A percentile compares a stretch with the other conserved stretches of the same genome.
phyloP scores from a whole-genome alignment of 35 echinoderm and acorn worm species.

The Heliocidaris erythrogramma region DNA sequence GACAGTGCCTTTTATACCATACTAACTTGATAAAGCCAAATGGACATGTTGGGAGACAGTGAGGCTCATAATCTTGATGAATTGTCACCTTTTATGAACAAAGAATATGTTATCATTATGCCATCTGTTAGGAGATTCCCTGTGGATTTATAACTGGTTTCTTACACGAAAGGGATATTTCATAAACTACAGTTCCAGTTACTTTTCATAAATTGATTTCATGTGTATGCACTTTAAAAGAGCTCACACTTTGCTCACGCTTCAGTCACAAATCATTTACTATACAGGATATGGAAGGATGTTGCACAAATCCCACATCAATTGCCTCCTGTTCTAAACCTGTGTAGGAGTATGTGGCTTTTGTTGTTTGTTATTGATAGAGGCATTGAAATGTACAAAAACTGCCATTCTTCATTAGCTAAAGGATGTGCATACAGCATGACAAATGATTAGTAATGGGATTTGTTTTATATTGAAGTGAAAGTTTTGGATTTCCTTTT shows the following conservation, averaged over 20 bases:
- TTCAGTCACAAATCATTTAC: not conserved
- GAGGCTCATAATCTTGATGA: not conserved
- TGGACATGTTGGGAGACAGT: not conserved
- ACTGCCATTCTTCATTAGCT: not conserved
- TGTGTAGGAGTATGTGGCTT: not conserved
- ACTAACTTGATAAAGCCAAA: not conserved
- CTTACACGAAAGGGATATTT: not conserved
- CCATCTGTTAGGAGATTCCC: not conserved
- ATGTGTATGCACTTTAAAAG: not conserved
- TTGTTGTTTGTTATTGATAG: not conserved
- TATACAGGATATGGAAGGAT: not conserved
- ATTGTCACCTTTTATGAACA: conserved; percentile 5
- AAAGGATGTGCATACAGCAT: not conserved
- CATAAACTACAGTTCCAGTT: not conserved
- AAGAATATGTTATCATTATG: not conserved
- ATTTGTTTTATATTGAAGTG: not conserved
- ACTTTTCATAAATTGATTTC: not conserved
- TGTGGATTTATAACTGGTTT: not conserved
- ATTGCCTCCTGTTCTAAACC: not conserved
- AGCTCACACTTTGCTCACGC: not conserved
- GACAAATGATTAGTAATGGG: not conserved
- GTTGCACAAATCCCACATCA: not conserved
- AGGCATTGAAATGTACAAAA: not conserved
- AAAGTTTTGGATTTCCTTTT: not conserved
- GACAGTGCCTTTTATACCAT: not conserved